Base-by-base conservation (phyloP, 2,113 vertebrate species). In the Gallinago media region DNA sequence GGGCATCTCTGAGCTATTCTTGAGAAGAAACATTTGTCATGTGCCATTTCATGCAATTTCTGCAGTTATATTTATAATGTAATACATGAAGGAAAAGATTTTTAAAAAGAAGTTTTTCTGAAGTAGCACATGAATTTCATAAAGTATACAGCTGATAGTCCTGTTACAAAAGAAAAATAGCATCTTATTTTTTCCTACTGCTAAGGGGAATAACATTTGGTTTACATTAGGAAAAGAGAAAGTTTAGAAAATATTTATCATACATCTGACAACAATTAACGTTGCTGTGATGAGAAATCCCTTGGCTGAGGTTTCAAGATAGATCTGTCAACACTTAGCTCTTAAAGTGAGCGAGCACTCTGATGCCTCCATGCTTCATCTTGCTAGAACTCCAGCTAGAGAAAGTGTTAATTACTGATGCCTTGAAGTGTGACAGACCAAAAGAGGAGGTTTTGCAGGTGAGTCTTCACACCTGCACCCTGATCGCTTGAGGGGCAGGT, bases 101-200 rank as follows among this genome's bases (percentile, higher is more conserved):
- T 1, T 52, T 29, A 27, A 15, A 2, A 4, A 17, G 40, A 8
- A 1, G 0, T 3, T 38, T 81, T 65, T 67, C 31, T 42, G 4
- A 15, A 63, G 3, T 56, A 71, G 68, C 11, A 73, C 26, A 29
- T 20, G 8, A 47, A 47, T 89, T 34, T 80, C 16, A 27, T 84
- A 2, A 87, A 66, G 6, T 23, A 18, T 18, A 49, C 6, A 61
- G 32, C 15, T 56, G 31, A 44, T 40, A 56, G 6, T 66, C 12
- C 11, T 56, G 13, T 74, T 87, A 44, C 25, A n/a, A 70, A 86
- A 58, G 8, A 65, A 81, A 76, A 84, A 36, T 8, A 55, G 5
- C 9, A 27, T 3, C 8, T 27, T 70, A n/a, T 71, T 87, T 81
- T 81, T n/a, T 71, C 21, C 14, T 38, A 15, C 5, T 78, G 9